Evolutionary conservation across 2,113 vertebrate species (phyloP).

Genomic region (Eptesicus fuscus): DNA sequence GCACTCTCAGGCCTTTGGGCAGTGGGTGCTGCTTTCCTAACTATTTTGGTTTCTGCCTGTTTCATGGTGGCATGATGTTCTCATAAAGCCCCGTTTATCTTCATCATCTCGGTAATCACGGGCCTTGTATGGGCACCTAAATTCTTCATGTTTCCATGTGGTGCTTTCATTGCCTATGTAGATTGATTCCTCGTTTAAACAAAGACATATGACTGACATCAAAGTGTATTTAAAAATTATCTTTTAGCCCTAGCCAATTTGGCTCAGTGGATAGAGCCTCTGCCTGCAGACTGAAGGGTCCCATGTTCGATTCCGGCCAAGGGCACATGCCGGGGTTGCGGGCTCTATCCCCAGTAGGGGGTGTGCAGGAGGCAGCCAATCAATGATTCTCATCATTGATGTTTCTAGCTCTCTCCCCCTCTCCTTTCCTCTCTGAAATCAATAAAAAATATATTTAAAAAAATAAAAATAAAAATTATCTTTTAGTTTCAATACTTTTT

Average conservation of each 20-base stretch:
- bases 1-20: neutral
- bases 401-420: too few relatives aligned
- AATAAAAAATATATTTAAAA: too few relatives aligned
- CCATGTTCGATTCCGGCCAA: too few relatives aligned
- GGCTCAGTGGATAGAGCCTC: too few relatives aligned
- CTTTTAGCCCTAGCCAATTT: neutral
- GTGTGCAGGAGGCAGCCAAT: too few relatives aligned
- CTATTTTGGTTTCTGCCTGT: neutral
- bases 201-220: conserved; percentile 1
- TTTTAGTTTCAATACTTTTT: conserved; percentile 31
- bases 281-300: too few relatives aligned
- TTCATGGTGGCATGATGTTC: neutral
- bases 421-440: too few relatives aligned
- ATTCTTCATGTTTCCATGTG: neutral
- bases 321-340: too few relatives aligned
- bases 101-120: neutral
- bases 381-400: too few relatives aligned
- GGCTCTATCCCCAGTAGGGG: too few relatives aligned
- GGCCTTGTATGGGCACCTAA: neutral
- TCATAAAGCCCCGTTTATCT: neutral
- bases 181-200: neutral
- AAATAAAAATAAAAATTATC: neutral
- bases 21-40: neutral
- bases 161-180: neutral
- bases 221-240: conserved; percentile 32